Percentiles rank a stretch among this genome's conserved stretches.
Conservation (phyloP, 92 coral and sea anemone species). For the Plumapathes pennacea region DNA sequence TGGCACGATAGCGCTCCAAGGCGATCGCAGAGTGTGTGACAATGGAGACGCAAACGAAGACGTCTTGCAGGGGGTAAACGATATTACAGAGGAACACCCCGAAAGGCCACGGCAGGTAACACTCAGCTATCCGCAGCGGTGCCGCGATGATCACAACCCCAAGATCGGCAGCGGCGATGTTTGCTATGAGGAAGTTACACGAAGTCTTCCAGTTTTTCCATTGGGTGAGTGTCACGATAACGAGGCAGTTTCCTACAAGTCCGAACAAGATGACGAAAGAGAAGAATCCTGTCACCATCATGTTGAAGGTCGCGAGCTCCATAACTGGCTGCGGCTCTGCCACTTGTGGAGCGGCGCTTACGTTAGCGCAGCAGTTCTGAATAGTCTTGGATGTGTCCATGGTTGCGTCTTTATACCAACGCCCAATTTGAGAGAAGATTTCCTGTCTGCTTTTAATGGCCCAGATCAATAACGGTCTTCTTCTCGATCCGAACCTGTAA, state of each 20-base stretch:
- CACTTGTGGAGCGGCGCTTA: too few relatives aligned
- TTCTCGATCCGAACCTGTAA: too few relatives aligned
- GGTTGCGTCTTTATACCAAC: too few relatives aligned
- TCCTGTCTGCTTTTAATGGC: too few relatives aligned
- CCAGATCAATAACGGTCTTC: too few relatives aligned
- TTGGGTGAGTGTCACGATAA: constrained; percentile 48
- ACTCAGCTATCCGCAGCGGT: constrained; percentile 57
- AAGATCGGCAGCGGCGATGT: constrained; percentile 60
- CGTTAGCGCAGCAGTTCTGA: too few relatives aligned
- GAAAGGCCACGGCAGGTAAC: constrained; percentile 53
- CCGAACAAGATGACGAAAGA: constrained; percentile 49
- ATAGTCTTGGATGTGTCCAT: too few relatives aligned
- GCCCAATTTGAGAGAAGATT: too few relatives aligned
- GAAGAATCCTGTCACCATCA: constrained; percentile 43
- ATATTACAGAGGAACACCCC: constrained; percentile 52
- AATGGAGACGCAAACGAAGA: constrained; percentile 66
- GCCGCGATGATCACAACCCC: constrained; percentile 59
- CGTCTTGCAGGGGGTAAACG: constrained; percentile 58
- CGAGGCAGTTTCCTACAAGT: constrained; percentile 50
- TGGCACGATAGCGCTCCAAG: constrained; percentile 64
- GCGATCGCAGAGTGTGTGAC: constrained; percentile 69
- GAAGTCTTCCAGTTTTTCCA: constrained; percentile 62
- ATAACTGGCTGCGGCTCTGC: too few relatives aligned
- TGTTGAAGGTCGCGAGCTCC: constrained; percentile 9
- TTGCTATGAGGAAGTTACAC: constrained; percentile 60